Percentiles rank a stretch among this genome's conserved stretches.
These are phyloP conservation scores for Nycticebus coucang DNA, from an alignment of 2,113 vertebrate genomes.

Conservation along the genomic window DNA sequence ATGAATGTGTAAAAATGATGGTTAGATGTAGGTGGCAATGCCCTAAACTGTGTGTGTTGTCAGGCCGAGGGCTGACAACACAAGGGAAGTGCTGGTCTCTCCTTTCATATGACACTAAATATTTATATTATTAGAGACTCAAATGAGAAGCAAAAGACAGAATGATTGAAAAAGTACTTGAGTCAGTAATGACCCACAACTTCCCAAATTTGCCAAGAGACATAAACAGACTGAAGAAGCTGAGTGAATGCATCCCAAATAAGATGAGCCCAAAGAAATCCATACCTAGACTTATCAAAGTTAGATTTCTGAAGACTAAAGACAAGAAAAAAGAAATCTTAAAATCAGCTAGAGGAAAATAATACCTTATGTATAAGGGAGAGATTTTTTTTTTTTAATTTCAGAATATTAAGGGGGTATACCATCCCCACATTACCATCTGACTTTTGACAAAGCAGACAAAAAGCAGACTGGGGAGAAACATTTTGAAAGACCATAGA, in stretches of 20 bases:
- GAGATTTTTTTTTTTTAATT: background rate
- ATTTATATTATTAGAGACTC: background rate
- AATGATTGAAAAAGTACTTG: background rate
- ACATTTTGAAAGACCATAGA: background rate
- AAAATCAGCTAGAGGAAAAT: background rate
- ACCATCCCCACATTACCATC: too few relatives aligned
- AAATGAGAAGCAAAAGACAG: background rate
- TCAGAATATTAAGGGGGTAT: too few relatives aligned
- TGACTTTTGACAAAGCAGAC: too few relatives aligned
- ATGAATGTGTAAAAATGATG: too few relatives aligned
- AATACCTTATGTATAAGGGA: background rate
- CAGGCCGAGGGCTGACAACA: too few relatives aligned
- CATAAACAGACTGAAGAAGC: background rate
- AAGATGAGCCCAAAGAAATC: background rate
- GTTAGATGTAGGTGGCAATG: too few relatives aligned
- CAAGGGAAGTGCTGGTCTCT: too few relatives aligned
- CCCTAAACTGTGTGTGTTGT: too few relatives aligned
- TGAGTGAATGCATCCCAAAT: background rate
- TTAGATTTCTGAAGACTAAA: background rate
- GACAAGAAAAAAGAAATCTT: background rate
- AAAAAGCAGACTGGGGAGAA: background rate
- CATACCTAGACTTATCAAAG: background rate
- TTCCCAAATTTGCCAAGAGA: background rate
- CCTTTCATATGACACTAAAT: background rate
- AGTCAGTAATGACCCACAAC: background rate